Conservation (phyloP, 1,140 invertebrate genomes). For the Oreohelix idahoensis region DNA sequence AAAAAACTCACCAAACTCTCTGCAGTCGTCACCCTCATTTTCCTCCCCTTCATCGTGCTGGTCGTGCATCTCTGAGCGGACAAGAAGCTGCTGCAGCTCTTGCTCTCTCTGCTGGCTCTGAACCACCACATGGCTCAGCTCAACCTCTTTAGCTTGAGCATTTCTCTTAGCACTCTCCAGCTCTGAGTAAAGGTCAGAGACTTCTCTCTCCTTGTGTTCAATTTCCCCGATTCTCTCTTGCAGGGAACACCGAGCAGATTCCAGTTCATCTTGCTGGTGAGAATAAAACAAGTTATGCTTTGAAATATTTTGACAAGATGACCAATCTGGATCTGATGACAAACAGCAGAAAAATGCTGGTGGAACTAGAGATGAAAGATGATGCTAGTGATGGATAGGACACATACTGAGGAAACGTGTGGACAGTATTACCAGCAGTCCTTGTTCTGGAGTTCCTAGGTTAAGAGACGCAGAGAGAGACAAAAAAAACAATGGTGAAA, state of each 20-base stretch:
- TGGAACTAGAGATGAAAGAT: too few relatives aligned
- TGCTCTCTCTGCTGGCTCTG: constrained; percentile 74
- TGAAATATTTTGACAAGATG: too few relatives aligned
- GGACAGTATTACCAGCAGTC: too few relatives aligned
- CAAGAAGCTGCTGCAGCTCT: constrained; percentile 74
- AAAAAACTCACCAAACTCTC: background rate
- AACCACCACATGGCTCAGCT: constrained; percentile 30
- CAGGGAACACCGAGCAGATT: constrained; percentile 49
- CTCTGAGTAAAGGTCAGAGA: constrained; percentile 78
- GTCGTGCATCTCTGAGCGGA: constrained; percentile 45
- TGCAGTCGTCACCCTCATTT: constrained; percentile 50
- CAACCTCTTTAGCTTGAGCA: constrained; percentile 52
- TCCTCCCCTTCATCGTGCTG: constrained; percentile 54
- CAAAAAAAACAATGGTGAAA: too few relatives aligned
- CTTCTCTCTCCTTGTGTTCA: constrained; percentile 74
- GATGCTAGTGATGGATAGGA: too few relatives aligned
- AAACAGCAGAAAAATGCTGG: too few relatives aligned
- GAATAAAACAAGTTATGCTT: background rate
- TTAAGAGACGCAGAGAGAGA: too few relatives aligned
- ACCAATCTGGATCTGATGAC: too few relatives aligned
- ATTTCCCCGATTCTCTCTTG: constrained; percentile 54
- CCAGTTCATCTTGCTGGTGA: constrained; percentile 52
- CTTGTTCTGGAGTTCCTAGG: too few relatives aligned
- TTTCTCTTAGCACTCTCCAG: constrained; percentile 68
- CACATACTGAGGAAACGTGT: too few relatives aligned